A percentile compares a stretch with the other conserved stretches of the same genome.
These are phyloP conservation scores for Netelia inedita DNA, from an alignment of 2,888 invertebrate genomes.

Conservation along the genomic window DNA sequence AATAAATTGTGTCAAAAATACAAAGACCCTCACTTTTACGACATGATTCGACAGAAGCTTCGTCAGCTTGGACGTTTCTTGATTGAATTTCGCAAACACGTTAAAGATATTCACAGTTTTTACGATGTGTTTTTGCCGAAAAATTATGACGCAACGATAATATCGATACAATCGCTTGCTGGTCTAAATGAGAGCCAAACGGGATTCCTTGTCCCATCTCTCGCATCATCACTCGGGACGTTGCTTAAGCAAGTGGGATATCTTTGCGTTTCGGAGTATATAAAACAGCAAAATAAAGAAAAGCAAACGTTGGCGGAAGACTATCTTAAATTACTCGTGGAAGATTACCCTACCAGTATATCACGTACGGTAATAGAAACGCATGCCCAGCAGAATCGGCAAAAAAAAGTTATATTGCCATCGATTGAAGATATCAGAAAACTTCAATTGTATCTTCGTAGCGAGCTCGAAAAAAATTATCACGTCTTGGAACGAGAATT, in stretches of 20 bases:
- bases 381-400: slow-evolving; percentile 33
- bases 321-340: slow-evolving; percentile 57
- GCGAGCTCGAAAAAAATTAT: slow-evolving; percentile 21
- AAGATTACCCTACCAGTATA: slow-evolving; percentile 47
- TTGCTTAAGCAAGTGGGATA: slow-evolving; percentile 56
- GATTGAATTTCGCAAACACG: slow-evolving; percentile 22
- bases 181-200: slow-evolving; percentile 37
- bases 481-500: slow-evolving; percentile 35
- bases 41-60: slow-evolving; percentile 51
- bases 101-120: slow-evolving; percentile 46
- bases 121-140: slow-evolving; percentile 51
- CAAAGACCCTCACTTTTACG: slow-evolving; percentile 44
- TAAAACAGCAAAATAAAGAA: slow-evolving; percentile 51
- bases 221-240: slow-evolving; percentile 61
- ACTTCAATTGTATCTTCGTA: slow-evolving; percentile 39
- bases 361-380: slow-evolving; percentile 56
- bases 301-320: slow-evolving; percentile 53
- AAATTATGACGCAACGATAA: slow-evolving; percentile 50
- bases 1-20: slow-evolving; percentile 58
- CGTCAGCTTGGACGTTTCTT: slow-evolving; percentile 53
- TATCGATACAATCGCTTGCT: slow-evolving; percentile 51
- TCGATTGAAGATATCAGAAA: slow-evolving; percentile 43
- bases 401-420: slow-evolving; percentile 49
- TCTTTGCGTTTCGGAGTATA: slow-evolving; percentile 50
- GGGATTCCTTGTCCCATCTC: slow-evolving; percentile 46